Percentiles rank a stretch among this genome's conserved stretches.
These are phyloP conservation scores for Saturnia japonica DNA, from an alignment of 2,888 invertebrate genomes.

Conservation along the genomic window DNA sequence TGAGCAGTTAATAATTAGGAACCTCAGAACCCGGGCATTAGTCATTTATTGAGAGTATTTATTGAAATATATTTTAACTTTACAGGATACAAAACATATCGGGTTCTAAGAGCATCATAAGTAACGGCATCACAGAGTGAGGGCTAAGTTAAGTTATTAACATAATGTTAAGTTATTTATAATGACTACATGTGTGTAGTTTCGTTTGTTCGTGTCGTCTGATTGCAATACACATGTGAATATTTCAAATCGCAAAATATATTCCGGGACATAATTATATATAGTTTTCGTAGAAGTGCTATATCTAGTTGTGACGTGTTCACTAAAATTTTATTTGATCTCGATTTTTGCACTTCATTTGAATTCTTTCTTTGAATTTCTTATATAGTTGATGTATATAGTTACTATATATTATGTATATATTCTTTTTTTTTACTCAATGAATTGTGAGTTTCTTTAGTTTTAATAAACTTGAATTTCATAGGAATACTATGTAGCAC, in stretches of 20 bases:
- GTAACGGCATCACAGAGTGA: conserved; percentile 67
- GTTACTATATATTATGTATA: neutral
- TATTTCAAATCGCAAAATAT: conserved; percentile 70
- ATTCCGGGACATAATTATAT: conserved; percentile 64
- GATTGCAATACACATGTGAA: conserved; percentile 66
- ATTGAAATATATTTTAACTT: conserved; percentile 19
- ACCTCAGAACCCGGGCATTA: too few species aligned
- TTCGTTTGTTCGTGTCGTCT: conserved; percentile 35
- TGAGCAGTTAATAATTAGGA: too few species aligned
- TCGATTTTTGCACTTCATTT: conserved; percentile 67
- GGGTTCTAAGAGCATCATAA: conserved; percentile 48
- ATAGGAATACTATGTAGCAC: neutral
- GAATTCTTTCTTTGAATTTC: too few species aligned
- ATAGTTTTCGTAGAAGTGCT: conserved; percentile 41
- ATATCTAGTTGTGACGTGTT: conserved; percentile 71
- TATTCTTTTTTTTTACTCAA: conserved; percentile 52
- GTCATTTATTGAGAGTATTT: neutral
- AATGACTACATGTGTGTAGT: conserved; percentile 25
- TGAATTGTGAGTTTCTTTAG: conserved; percentile 47
- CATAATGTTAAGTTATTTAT: conserved; percentile 15
- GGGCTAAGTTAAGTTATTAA: conserved; percentile 12
- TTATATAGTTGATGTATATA: too few species aligned
- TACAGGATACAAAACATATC: conserved; percentile 49
- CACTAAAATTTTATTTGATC: conserved; percentile 67
- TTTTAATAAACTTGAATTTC: conserved; percentile 32